Evolutionary conservation across 2,113 vertebrate species (phyloP).

Genomic region (Pholis gunnellus): DNA sequence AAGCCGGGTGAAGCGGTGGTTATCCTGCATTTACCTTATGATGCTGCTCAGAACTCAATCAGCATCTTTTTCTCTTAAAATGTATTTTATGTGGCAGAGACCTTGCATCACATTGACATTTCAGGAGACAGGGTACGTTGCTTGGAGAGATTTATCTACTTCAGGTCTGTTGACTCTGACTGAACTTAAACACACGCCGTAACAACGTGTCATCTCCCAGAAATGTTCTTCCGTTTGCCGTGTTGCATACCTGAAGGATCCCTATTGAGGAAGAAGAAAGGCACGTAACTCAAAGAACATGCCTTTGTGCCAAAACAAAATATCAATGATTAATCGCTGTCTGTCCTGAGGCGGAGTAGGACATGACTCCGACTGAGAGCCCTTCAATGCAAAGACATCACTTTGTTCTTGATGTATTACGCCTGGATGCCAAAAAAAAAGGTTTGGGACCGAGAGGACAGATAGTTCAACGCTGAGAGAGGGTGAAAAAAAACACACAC

Average conservation of each 20-base stretch:
- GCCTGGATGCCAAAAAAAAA: conserved; percentile 9
- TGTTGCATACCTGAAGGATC: conserved; percentile 30
- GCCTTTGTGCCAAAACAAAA: conserved; percentile 42
- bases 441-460: neutral
- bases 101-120: too few species aligned
- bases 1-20: too few species aligned
- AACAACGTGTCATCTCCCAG: conserved; percentile 43
- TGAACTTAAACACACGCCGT: conserved; percentile 10
- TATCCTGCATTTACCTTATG: too few species aligned
- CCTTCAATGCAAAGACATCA: conserved; percentile 29
- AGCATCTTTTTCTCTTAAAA: too few species aligned
- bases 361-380: conserved; percentile 21
- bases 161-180: conserved; percentile 1
- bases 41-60: too few species aligned
- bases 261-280: conserved; percentile 25
- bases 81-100: neutral
- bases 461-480: conserved; percentile 22
- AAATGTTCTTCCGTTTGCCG: conserved; percentile 36
- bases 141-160: neutral
- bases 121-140: neutral
- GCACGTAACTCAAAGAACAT: conserved; percentile 40
- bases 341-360: conserved; percentile 34
- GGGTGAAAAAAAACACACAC: conserved; percentile 13
- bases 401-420: conserved; percentile 49
- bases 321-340: conserved; percentile 58